These are phyloP conservation scores for Cheilosia vernalis DNA, from an alignment of 2,888 invertebrate species.

Conservation along the genomic window DNA sequence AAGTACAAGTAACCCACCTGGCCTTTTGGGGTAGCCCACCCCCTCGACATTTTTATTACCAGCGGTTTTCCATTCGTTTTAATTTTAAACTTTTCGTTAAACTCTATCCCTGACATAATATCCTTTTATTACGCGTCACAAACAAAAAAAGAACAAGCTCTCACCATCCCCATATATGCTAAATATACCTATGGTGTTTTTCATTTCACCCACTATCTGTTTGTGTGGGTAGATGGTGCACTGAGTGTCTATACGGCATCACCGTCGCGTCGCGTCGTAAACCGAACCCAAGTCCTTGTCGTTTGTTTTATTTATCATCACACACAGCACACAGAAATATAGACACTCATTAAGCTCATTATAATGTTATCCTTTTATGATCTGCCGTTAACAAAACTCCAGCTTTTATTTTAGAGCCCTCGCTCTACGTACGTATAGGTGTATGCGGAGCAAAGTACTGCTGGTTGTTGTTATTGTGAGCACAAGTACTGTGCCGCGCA, in stretches of 20 bases:
- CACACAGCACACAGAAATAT: slow-evolving; percentile 69
- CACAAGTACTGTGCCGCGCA: slow-evolving; percentile 17
- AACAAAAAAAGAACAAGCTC: slow-evolving; percentile 32
- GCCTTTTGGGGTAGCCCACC: background rate
- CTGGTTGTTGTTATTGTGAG: slow-evolving; percentile 51
- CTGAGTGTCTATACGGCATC: slow-evolving; percentile 42
- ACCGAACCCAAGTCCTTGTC: slow-evolving; percentile 57
- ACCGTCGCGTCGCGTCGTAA: slow-evolving; percentile 26
- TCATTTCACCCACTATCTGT: slow-evolving; percentile 11
- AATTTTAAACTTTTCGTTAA: slow-evolving; percentile 69
- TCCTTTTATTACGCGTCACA: slow-evolving; percentile 56
- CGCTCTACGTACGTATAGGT: background rate
- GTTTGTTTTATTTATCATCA: slow-evolving; percentile 69
- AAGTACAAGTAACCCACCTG: background rate
- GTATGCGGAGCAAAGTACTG: background rate
- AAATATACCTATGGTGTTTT: slow-evolving; percentile 21
- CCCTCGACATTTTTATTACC: background rate
- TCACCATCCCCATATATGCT: slow-evolving; percentile 46
- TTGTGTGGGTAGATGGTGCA: slow-evolving; percentile 10
- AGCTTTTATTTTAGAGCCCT: slow-evolving; percentile 65
- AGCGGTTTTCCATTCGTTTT: slow-evolving; percentile 61
- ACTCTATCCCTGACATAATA: slow-evolving; percentile 67
- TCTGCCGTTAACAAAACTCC: slow-evolving; percentile 69
- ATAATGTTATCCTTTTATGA: slow-evolving; percentile 73
- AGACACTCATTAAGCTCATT: slow-evolving; percentile 73